These are phyloP conservation scores for Tupaia chinensis DNA, from an alignment of 2,113 vertebrate species.

Conservation along the genomic window DNA sequence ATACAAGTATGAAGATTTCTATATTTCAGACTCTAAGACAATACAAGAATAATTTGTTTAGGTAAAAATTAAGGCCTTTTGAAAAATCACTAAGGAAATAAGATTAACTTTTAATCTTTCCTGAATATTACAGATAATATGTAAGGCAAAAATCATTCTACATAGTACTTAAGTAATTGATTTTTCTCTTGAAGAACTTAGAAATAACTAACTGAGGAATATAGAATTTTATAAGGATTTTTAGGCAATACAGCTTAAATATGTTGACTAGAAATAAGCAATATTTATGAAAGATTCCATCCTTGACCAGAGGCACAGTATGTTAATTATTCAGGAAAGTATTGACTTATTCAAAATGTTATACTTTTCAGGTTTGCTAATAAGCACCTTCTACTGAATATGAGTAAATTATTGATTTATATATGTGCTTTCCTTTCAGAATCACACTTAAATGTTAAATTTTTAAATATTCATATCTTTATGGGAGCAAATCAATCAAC, in stretches of 20 bases:
- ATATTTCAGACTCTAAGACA: constrained; percentile 1
- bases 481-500: constrained; percentile 16
- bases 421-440: constrained; percentile 13
- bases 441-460: background rate
- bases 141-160: constrained; percentile 18
- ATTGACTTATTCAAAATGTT: constrained; percentile 37
- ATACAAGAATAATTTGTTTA: background rate
- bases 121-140: background rate
- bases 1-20: background rate
- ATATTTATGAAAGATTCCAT: background rate
- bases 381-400: background rate
- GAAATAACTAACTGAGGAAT: constrained; percentile 45
- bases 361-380: background rate
- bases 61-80: background rate
- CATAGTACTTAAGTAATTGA: background rate
- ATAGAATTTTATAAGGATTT: background rate
- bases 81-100: constrained; percentile 22
- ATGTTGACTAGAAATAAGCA: background rate
- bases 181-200: constrained; percentile 41
- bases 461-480: background rate
- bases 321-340: constrained; percentile 6
- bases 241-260: constrained; percentile 39
- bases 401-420: constrained; percentile 13
- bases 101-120: background rate
- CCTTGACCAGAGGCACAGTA: background rate